Conservation (phyloP, 2,113 vertebrate genomes). For the Tupaia chinensis region DNA sequence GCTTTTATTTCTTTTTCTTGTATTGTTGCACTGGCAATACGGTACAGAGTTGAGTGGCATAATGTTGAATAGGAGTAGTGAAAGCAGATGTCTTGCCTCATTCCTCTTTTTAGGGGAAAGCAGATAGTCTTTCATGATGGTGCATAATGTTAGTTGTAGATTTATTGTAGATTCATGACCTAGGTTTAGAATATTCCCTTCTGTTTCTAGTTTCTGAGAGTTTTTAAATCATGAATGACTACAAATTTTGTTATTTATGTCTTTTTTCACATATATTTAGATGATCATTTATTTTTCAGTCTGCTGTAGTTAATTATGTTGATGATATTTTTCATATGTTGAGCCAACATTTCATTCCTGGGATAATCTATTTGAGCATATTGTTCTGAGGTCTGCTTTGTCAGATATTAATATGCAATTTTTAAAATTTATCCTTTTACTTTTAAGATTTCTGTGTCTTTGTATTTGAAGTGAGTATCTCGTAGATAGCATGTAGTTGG, state of each 20-base stretch:
- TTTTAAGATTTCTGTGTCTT: neutral
- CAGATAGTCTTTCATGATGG: conserved; percentile 29
- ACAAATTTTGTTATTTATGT: neutral
- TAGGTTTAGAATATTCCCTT: neutral
- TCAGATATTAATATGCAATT: neutral
- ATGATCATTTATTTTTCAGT: conserved; percentile 20
- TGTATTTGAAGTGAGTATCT: neutral
- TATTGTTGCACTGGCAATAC: neutral
- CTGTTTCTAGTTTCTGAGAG: conserved; percentile 13
- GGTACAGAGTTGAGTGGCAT: neutral
- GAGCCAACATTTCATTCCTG: neutral
- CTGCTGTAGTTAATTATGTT: neutral
- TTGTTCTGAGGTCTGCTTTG: neutral
- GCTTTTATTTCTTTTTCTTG: conserved; percentile 5
- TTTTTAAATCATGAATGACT: conserved; percentile 28
- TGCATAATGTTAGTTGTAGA: neutral
- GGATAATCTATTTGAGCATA: neutral
- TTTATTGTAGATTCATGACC: conserved; percentile 35
- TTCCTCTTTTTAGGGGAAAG: neutral
- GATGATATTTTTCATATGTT: neutral
- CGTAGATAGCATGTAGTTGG: neutral
- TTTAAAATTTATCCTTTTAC: neutral
- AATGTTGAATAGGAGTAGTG: neutral
- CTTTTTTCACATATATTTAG: neutral
- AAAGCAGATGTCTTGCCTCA: neutral